These are phyloP conservation scores for Portunus trituberculatus DNA, from an alignment of 1,140 invertebrate genomes.

Conservation along the genomic window DNA sequence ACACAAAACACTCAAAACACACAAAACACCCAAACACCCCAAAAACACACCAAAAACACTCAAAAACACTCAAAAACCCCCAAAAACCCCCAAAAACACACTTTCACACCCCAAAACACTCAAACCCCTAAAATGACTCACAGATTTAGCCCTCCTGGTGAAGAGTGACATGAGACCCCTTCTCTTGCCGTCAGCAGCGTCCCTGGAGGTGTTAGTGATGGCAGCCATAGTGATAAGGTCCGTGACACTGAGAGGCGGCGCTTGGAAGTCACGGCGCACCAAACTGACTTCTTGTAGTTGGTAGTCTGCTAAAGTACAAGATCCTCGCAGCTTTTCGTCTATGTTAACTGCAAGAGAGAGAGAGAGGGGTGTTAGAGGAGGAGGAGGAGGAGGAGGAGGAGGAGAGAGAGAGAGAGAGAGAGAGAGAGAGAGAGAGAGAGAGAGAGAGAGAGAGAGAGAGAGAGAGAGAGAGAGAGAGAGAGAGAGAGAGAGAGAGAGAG, in stretches of 20 bases:
- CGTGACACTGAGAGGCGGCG: conserved; percentile 83
- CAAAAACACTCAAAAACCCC: background rate
- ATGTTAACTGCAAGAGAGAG: conserved; percentile 83
- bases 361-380: background rate
- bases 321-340: conserved; percentile 84
- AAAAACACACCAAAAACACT: background rate
- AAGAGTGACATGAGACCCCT: conserved; percentile 83
- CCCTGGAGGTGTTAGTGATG: conserved; percentile 78
- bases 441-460: too few relatives aligned
- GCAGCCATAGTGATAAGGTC: conserved; percentile 84
- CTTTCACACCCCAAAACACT: background rate
- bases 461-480: too few relatives aligned
- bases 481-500: too few relatives aligned
- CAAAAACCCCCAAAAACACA: background rate
- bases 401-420: too few relatives aligned
- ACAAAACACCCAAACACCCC: background rate
- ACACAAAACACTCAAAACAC: too few relatives aligned
- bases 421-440: too few relatives aligned
- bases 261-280: conserved; percentile 82
- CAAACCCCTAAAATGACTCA: conserved; percentile 78
- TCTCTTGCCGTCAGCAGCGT: conserved; percentile 80
- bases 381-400: too few relatives aligned
- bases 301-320: conserved; percentile 84
- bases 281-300: conserved; percentile 86
- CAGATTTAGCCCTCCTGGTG: conserved; percentile 79